phyloP scores from a whole-genome alignment of 2,113 vertebrate species.

The Toxostoma redivivum region DNA sequence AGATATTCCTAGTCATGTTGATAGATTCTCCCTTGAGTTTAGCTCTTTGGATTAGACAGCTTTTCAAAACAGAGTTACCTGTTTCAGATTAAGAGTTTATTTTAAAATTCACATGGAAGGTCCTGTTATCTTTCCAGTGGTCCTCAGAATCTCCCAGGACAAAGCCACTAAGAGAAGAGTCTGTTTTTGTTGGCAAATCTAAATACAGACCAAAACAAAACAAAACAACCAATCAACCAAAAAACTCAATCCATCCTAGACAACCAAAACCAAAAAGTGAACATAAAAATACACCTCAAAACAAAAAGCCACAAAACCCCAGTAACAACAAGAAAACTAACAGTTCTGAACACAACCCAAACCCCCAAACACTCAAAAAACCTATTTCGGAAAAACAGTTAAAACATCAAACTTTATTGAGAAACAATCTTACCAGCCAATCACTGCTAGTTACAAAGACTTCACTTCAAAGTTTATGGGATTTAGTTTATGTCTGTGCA shows the following conservation, averaged over 20 bases:
- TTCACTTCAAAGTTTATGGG: neutral
- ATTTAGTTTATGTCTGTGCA: neutral
- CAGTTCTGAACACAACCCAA: neutral
- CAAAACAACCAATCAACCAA: neutral
- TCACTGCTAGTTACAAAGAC: neutral
- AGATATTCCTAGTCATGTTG: neutral
- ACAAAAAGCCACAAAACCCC: neutral
- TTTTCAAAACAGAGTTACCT: neutral
- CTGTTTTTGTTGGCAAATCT: neutral
- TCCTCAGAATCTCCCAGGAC: neutral
- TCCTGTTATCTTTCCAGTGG: neutral
- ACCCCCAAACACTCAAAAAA: neutral
- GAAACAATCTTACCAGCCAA: neutral
- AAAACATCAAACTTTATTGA: accelerated
- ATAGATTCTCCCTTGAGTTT: neutral
- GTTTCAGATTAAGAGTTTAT: neutral
- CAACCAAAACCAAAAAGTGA: accelerated
- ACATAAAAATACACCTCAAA: neutral
- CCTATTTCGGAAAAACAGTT: neutral
- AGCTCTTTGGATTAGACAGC: neutral
- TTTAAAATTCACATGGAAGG: neutral
- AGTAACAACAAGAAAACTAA: neutral
- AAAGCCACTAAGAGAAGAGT: neutral
- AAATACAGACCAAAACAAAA: neutral
- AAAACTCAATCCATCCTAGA: neutral